These are phyloP conservation scores for Poeciliopsis turneri DNA, from an alignment of 2,797 vertebrate species.

Conservation along the genomic window DNA sequence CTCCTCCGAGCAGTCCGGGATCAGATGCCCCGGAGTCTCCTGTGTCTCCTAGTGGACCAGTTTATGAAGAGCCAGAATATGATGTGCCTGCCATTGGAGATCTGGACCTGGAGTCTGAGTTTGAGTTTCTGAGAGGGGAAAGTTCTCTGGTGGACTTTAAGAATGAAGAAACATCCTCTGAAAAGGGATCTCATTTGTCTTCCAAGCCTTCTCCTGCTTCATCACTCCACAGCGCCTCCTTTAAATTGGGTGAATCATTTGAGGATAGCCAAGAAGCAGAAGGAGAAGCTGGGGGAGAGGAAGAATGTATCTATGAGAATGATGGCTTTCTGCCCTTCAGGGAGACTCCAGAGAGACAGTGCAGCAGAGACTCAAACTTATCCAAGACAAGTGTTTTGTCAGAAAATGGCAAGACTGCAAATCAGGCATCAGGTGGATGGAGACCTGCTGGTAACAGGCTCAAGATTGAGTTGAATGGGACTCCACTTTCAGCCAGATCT, in stretches of 20 bases:
- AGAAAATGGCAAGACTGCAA: constrained; percentile 75
- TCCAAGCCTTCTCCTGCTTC: constrained; percentile 76
- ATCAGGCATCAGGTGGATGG: constrained; percentile 81
- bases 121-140: constrained; percentile 81
- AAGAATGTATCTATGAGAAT: constrained; percentile 98
- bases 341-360: constrained; percentile 83
- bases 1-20: constrained; percentile 75
- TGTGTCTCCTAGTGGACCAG: constrained; percentile 80
- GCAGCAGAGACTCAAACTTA: constrained; percentile 86
- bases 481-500: constrained; percentile 79
- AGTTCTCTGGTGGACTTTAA: constrained; percentile 76
- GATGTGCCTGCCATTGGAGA: constrained; percentile 94
- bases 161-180: constrained; percentile 78
- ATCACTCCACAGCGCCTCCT: constrained; percentile 83
- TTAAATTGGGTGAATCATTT: constrained; percentile 85
- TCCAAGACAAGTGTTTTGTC: constrained; percentile 84
- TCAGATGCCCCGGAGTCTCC: constrained; percentile 86
- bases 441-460: constrained; percentile 84
- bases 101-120: constrained; percentile 88
- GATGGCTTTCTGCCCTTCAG: constrained; percentile 90
- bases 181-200: constrained; percentile 68
- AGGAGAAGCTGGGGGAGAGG: constrained; percentile 61
- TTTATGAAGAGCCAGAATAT: constrained; percentile 97
- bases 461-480: constrained; percentile 84
- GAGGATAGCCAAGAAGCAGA: constrained; percentile 86